Conservation (phyloP, 2,888 invertebrate genomes). For the Geotrupes spiniger region DNA sequence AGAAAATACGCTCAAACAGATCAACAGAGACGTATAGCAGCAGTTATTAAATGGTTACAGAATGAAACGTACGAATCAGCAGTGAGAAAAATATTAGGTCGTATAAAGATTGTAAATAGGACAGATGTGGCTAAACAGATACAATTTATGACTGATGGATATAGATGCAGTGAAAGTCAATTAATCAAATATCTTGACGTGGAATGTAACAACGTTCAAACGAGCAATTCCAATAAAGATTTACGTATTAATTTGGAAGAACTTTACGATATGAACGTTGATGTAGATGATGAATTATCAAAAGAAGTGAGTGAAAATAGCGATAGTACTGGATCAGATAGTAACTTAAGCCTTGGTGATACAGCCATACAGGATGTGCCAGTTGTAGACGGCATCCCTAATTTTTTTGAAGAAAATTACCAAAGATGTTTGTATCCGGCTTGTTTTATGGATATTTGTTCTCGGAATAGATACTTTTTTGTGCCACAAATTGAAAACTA, state of each 20-base stretch:
- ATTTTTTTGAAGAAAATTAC: constrained; percentile 66
- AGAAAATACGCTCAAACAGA: constrained; percentile 54
- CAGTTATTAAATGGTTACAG: constrained; percentile 72
- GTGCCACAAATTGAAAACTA: constrained; percentile 72
- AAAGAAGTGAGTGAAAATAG: constrained; percentile 10
- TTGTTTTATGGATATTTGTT: constrained; percentile 66
- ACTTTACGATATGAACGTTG: constrained; percentile 22
- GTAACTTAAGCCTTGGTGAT: constrained; percentile 26
- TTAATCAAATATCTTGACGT: constrained; percentile 59
- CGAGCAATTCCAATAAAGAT: constrained; percentile 14
- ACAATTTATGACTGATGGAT: constrained; percentile 62
- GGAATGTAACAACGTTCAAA: too few species aligned
- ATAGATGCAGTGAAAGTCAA: constrained; percentile 58
- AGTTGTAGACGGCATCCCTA: constrained; percentile 47
- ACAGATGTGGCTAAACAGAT: constrained; percentile 57
- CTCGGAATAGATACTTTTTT: constrained; percentile 63
- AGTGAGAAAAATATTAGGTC: constrained; percentile 62
- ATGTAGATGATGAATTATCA: constrained; percentile 25
- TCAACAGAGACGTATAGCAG: constrained; percentile 67
- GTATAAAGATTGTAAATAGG: constrained; percentile 58
- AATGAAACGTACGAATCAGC: constrained; percentile 69
- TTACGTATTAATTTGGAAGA: constrained; percentile 20
- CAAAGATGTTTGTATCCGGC: constrained; percentile 61
- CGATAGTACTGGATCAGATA: constrained; percentile 20
- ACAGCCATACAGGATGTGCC: constrained; percentile 12